phyloP scores from a whole-genome alignment of 2,888 invertebrate genomes.

The Acleris literana region DNA sequence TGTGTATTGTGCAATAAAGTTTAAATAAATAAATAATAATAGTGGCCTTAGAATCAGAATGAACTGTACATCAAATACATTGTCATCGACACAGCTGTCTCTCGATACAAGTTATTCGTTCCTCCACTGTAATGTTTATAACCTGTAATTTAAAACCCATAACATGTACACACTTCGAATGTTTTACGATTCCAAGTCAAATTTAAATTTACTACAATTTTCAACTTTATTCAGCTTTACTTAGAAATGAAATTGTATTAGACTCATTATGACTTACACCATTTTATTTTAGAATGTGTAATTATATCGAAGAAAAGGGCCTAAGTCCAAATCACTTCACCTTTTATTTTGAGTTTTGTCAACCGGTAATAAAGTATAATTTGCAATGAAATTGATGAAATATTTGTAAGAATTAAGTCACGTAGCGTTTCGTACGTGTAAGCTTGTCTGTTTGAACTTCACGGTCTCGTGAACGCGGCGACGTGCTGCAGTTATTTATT shows the following conservation, averaged over 20 bases:
- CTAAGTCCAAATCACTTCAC: no score
- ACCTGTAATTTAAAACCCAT: constrained; percentile 29
- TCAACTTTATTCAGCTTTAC: no score
- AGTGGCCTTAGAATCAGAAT: no score
- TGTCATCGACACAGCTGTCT: no score
- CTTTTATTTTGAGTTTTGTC: neutral
- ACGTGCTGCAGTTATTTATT: constrained; percentile 2
- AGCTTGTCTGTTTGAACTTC: constrained; percentile 11
- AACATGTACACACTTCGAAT: constrained; percentile 11
- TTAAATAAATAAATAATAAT: no score
- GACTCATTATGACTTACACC: no score
- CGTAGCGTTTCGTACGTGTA: constrained; percentile 4
- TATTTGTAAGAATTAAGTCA: neutral
- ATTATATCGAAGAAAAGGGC: no score
- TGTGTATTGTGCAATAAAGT: no score
- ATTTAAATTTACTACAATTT: neutral
- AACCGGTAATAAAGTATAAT: neutral
- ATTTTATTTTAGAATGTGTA: no score
- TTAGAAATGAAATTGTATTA: no score
- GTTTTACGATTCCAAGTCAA: neutral
- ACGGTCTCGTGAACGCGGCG: constrained; percentile 4
- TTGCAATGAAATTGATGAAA: neutral
- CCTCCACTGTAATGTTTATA: constrained; percentile 1
- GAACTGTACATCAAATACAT: no score
- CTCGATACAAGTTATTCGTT: neutral